These are phyloP conservation scores for Drosophila equinoxialis DNA, from an alignment of 1,140 invertebrate species.

Conservation along the genomic window DNA sequence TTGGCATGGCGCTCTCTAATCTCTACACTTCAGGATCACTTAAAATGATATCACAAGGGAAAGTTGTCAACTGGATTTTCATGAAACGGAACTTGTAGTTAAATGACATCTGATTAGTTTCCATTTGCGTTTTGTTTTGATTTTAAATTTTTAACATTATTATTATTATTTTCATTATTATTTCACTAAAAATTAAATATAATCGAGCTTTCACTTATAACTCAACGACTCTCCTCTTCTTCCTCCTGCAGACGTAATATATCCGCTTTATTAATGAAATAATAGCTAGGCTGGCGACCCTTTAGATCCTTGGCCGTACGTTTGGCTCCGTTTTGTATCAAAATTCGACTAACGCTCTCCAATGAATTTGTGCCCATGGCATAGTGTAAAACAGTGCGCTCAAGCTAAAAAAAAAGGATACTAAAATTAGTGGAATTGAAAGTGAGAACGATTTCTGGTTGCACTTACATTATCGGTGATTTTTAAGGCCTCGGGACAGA, in stretches of 20 bases:
- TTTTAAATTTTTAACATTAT: slow-evolving; percentile 43
- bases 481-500: slow-evolving; percentile 88
- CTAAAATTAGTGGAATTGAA: background rate
- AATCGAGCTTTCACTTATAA: background rate
- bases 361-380: slow-evolving; percentile 94
- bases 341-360: slow-evolving; percentile 89
- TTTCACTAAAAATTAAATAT: slow-evolving; percentile 43
- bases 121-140: background rate
- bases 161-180: slow-evolving; percentile 29
- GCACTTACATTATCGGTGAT: slow-evolving; percentile 93
- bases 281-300: slow-evolving; percentile 94
- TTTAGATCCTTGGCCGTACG: slow-evolving; percentile 92
- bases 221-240: slow-evolving; percentile 85
- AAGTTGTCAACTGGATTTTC: background rate
- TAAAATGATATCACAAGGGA: background rate
- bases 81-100: slow-evolving; percentile 1
- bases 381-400: slow-evolving; percentile 93
- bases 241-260: slow-evolving; percentile 92
- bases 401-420: slow-evolving; percentile 85
- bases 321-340: slow-evolving; percentile 92
- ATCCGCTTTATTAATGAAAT: slow-evolving; percentile 95
- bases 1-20: slow-evolving; percentile 5
- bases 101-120: background rate
- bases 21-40: background rate
- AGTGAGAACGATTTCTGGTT: too few species aligned